Evolutionary conservation across 2,888 invertebrate genomes (phyloP).

Genomic region (Neocrepidodera transversa): DNA sequence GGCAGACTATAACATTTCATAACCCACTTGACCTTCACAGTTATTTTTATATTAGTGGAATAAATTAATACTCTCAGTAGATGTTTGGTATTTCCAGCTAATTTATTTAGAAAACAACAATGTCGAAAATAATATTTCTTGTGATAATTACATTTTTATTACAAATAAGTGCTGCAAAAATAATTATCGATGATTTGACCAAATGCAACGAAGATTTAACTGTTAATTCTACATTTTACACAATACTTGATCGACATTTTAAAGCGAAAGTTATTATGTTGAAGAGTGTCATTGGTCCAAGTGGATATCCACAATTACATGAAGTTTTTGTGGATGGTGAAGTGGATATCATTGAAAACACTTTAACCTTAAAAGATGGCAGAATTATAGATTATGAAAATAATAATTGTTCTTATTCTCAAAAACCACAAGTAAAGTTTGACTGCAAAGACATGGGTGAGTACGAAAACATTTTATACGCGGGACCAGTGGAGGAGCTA

Average conservation of each 20-base stretch:
- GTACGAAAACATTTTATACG: too few species aligned
- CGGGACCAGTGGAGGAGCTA: background rate
- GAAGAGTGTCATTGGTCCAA: background rate
- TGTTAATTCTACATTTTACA: background rate
- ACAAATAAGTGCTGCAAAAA: background rate
- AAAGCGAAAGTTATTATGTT: background rate
- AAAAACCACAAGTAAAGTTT: too few species aligned
- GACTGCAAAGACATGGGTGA: too few species aligned
- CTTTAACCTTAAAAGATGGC: background rate
- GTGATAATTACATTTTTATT: too few species aligned
- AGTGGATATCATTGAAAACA: background rate
- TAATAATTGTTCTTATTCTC: background rate
- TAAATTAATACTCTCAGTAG: too few species aligned
- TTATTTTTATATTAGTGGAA: too few species aligned
- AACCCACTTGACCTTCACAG: too few species aligned
- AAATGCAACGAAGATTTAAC: background rate
- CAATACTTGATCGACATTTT: background rate
- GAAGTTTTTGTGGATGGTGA: background rate
- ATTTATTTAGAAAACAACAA: too few species aligned
- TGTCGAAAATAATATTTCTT: too few species aligned
- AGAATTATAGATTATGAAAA: conserved; percentile 1
- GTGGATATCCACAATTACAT: background rate
- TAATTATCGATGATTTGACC: background rate
- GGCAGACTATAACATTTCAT: too few species aligned
- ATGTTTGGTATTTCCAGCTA: too few species aligned